Base-by-base conservation (phyloP, 2,888 invertebrate genomes). In the Meiosimyza platycephala region DNA sequence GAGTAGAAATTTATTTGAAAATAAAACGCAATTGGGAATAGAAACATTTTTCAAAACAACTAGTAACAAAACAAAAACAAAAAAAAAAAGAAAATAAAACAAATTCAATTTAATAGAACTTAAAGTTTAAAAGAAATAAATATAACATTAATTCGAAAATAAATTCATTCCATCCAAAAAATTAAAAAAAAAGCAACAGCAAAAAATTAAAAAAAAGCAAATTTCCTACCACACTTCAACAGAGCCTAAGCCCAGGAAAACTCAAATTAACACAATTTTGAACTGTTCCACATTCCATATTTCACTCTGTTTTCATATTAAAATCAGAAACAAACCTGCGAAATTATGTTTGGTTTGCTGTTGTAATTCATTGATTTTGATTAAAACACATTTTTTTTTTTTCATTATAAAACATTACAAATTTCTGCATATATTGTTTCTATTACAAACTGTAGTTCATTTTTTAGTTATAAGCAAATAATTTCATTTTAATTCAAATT, bases 1-100 rank as follows among this genome's bases (percentile, higher is more conserved):
- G 68, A 75, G 74, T 70, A 70, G 70, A 67, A 74, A 76, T 71
- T 71, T 70, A 76, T 63, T 73, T 76, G 73, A 74, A 72, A 71
- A 72, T 72, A 73, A 73, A 71, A 67, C 6, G 11, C 22, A 57
- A 47, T 59, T 60, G 54, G 52, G 51, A 55, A 69, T 28, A 50
- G 1, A 63, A 62, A 55, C 22, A 54, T 69, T 68, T 69, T 22
- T 33, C 55, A 57, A 48, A n/a, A 62, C 6, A 57, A 67, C 67
- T 69, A 59, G 59, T 60, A 22, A 59, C 28, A 59, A 69, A 64
- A 64, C 48, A 67, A 47, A 57, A 15, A 55, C 22, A 22, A 67
- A 33, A 54, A 65, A 51, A 18, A 18, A 22, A 67, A 33, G 40
- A 65, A 51, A 18, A 18, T 47, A 15, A 57, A 6, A 48, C 18